Evolutionary conservation across 2,888 invertebrate species (phyloP).

Genomic region (Ctena decussata): DNA sequence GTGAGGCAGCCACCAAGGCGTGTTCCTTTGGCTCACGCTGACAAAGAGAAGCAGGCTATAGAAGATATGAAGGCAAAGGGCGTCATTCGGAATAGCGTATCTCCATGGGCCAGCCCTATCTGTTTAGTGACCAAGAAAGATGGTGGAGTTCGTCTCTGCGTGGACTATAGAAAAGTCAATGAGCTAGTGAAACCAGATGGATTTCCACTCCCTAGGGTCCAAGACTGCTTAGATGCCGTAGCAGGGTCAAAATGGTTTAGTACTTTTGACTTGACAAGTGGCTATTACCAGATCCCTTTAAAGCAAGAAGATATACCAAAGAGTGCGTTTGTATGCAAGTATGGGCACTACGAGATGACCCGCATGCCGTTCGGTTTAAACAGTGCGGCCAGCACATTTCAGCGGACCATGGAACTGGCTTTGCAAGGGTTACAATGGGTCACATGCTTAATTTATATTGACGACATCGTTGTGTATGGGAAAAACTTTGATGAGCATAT

Average conservation of each 20-base stretch:
- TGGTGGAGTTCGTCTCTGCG: no score
- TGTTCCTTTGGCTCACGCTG: conserved; percentile 50
- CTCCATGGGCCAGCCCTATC: conserved; percentile 48
- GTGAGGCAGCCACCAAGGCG: conserved; percentile 41
- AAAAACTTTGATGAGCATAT: background rate
- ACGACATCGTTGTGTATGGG: background rate
- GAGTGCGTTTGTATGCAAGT: conserved; percentile 35
- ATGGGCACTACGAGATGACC: conserved; percentile 36
- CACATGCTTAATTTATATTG: background rate
- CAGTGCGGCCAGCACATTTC: background rate
- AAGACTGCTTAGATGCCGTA: conserved; percentile 33
- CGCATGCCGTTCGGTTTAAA: conserved; percentile 27
- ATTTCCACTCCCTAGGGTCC: conserved; percentile 30
- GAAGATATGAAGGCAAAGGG: conserved; percentile 40
- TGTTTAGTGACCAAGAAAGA: no score
- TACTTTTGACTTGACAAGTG: conserved; percentile 31
- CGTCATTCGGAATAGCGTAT: conserved; percentile 33
- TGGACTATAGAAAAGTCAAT: conserved; percentile 40
- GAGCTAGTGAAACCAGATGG: conserved; percentile 25
- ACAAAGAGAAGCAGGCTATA: conserved; percentile 47
- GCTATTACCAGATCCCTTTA: conserved; percentile 36
- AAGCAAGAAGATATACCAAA: conserved; percentile 31
- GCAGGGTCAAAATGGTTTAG: conserved; percentile 22
- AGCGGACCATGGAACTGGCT: background rate
- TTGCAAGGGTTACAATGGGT: background rate